Percentiles rank a stretch among this genome's conserved stretches.
phyloP scores from a whole-genome alignment of 2,113 vertebrate genomes.

The Phrynosoma blainvillii region DNA sequence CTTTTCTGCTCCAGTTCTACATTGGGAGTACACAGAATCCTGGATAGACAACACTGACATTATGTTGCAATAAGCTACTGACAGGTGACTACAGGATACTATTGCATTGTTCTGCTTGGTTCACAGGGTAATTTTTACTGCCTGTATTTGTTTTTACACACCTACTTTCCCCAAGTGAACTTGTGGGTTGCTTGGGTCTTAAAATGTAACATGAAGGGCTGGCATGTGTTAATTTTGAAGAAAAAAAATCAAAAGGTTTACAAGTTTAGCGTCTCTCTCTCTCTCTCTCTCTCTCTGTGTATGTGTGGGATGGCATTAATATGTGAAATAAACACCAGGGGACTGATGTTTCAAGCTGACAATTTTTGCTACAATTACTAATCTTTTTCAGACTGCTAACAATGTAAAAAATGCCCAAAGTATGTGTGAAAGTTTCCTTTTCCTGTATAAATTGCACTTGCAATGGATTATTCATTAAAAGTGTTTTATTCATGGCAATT shows the following conservation, averaged over 20 bases:
- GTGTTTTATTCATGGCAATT: neutral
- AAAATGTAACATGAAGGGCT: neutral
- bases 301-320: neutral
- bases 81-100: neutral
- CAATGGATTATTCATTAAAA: neutral
- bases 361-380: neutral
- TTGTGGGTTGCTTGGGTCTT: neutral
- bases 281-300: neutral
- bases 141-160: neutral
- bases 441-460: neutral
- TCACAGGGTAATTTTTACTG: neutral
- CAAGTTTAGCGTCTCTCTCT: neutral
- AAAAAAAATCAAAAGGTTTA: neutral
- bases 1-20: neutral
- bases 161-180: neutral
- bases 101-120: neutral
- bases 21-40: neutral
- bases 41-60: neutral
- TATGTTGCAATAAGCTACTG: neutral
- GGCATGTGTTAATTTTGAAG: neutral
- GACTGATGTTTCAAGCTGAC: neutral
- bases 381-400: neutral
- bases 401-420: neutral
- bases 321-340: slow-evolving; percentile 16
- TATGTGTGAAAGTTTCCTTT: neutral